phyloP scores from a whole-genome alignment of 2,113 vertebrate species.

The Paramisgurnus dabryanus region DNA sequence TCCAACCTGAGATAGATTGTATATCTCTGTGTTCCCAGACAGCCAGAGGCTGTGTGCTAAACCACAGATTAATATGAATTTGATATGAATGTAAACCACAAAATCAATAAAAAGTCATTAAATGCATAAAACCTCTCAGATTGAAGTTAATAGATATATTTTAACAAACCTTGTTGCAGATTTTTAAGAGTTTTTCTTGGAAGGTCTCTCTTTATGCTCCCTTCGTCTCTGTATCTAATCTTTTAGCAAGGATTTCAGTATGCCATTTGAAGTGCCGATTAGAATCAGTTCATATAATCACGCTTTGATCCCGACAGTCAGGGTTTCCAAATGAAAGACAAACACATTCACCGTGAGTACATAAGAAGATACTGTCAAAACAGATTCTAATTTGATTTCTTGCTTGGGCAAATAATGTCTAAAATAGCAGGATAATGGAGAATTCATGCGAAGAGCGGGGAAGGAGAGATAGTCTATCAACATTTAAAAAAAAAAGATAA shows the following conservation, averaged over 20 bases:
- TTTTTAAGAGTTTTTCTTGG: neutral
- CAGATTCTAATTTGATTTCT: slow-evolving; percentile 59
- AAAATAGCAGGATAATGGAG: slow-evolving; percentile 5
- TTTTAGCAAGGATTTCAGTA: slow-evolving; percentile 47
- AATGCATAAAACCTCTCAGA: neutral
- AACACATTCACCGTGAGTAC: slow-evolving; percentile 57
- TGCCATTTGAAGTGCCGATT: slow-evolving; percentile 59
- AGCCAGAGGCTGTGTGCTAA: neutral
- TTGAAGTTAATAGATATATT: neutral
- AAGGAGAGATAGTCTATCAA: slow-evolving; percentile 19
- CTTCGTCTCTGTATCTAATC: slow-evolving; percentile 46
- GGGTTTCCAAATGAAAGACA: slow-evolving; percentile 58
- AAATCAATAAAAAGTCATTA: neutral
- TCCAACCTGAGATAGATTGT: neutral
- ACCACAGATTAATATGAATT: neutral
- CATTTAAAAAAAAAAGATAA: slow-evolving; percentile 5
- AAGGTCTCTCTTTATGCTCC: neutral
- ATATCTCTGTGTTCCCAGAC: too few relatives aligned
- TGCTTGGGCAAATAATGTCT: slow-evolving; percentile 45
- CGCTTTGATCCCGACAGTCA: slow-evolving; percentile 52
- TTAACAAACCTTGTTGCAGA: neutral
- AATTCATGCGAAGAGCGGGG: slow-evolving; percentile 1
- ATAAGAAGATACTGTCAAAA: slow-evolving; percentile 58
- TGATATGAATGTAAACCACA: neutral
- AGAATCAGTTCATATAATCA: slow-evolving; percentile 63